These are phyloP conservation scores for Atractosteus spatula DNA, from an alignment of 2,113 vertebrate genomes.

Conservation along the genomic window DNA sequence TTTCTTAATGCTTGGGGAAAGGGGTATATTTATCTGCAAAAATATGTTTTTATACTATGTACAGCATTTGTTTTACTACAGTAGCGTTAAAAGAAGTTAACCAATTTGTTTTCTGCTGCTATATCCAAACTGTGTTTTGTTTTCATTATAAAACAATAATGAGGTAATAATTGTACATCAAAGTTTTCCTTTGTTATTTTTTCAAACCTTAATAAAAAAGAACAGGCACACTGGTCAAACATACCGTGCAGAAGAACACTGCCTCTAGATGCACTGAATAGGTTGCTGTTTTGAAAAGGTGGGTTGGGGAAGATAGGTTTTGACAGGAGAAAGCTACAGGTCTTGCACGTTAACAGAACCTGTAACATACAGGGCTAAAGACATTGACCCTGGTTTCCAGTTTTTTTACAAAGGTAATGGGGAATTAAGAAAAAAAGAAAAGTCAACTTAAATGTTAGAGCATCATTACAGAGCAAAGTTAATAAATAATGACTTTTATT, in stretches of 20 bases:
- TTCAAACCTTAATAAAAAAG: constrained; percentile 58
- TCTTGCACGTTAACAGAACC: constrained; percentile 17
- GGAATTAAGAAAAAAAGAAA: constrained; percentile 27
- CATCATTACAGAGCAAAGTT: constrained; percentile 64
- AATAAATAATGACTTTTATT: constrained; percentile 80
- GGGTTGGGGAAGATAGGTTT: not conserved
- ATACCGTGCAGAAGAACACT: constrained; percentile 51
- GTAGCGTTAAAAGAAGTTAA: constrained; percentile 81
- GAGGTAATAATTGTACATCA: constrained; percentile 98
- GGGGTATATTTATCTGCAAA: constrained; percentile 59
- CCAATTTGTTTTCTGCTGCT: constrained; percentile 67
- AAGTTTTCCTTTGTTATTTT: constrained; percentile 74
- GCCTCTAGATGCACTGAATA: constrained; percentile 28
- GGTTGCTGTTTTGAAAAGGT: constrained; percentile 15
- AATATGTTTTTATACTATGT: constrained; percentile 80
- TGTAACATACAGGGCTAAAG: constrained; percentile 29
- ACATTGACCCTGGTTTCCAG: constrained; percentile 37
- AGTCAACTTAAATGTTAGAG: constrained; percentile 39
- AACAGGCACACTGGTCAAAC: constrained; percentile 51
- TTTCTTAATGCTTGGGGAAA: constrained; percentile 70
- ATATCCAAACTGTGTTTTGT: constrained; percentile 68
- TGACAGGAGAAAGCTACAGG: constrained; percentile 1
- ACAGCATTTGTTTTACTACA: constrained; percentile 84
- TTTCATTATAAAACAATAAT: constrained; percentile 88
- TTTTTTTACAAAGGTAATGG: constrained; percentile 34